Conservation (phyloP, 2,888 invertebrate species). For the Agrochola litura region DNA sequence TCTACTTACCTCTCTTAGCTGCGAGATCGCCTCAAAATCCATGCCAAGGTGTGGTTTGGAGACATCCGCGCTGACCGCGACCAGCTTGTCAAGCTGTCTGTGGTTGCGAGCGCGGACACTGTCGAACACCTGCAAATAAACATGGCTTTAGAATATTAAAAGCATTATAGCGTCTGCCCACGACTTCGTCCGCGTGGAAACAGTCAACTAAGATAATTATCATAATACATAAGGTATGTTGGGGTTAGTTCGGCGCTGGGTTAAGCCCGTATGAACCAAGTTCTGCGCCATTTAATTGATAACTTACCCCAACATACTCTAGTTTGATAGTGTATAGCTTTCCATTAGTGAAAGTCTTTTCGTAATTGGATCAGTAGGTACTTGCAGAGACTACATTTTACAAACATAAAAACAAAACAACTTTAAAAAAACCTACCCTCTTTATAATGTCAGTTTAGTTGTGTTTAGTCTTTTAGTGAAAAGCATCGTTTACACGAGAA, state of each 20-base stretch:
- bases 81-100: conserved; percentile 91
- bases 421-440: too few relatives aligned
- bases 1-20: conserved; percentile 82
- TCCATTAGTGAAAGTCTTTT: too few relatives aligned
- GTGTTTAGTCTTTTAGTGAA: too few relatives aligned
- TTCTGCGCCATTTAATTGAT: background rate
- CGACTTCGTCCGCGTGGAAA: background rate
- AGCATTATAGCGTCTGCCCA: background rate
- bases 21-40: conserved; percentile 85
- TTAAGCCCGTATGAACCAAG: background rate
- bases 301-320: background rate
- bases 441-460: too few relatives aligned
- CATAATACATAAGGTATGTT: background rate
- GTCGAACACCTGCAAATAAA: conserved; percentile 90
- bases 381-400: too few relatives aligned
- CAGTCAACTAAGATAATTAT: too few relatives aligned
- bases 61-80: conserved; percentile 92
- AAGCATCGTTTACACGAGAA: too few relatives aligned
- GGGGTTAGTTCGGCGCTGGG: background rate
- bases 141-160: background rate
- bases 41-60: conserved; percentile 91
- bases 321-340: too few relatives aligned
- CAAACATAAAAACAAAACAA: too few relatives aligned
- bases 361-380: too few relatives aligned
- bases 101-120: conserved; percentile 90